A percentile compares a stretch with the other conserved stretches of the same genome.
phyloP scores from a whole-genome alignment of 2,797 vertebrate genomes.

The Thamnophis elegans region DNA sequence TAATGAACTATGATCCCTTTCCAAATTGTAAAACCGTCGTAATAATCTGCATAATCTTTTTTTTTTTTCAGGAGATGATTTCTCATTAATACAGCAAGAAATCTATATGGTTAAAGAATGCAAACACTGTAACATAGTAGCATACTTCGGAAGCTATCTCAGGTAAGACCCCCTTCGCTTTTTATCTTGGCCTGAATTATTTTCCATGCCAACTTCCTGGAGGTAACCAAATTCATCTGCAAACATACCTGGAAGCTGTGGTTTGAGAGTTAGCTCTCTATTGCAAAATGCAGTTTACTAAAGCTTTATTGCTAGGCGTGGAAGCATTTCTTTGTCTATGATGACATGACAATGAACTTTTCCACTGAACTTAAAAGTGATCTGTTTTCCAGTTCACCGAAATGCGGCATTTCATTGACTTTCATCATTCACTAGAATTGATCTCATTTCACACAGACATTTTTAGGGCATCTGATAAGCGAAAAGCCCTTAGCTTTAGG shows the following conservation, averaged over 20 bases:
- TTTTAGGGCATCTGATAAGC: rapidly evolving
- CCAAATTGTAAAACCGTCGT: neutral
- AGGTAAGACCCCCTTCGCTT: conserved; percentile 78
- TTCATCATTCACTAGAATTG: neutral
- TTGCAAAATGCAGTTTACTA: neutral
- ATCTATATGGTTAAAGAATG: conserved; percentile 99
- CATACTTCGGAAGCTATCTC: conserved; percentile 99
- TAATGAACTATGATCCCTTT: neutral
- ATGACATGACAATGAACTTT: neutral
- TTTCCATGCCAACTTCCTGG: neutral
- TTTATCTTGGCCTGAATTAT: neutral
- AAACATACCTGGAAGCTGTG: neutral
- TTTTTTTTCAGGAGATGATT: conserved; percentile 91
- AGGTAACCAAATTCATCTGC: neutral
- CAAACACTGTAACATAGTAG: conserved; percentile 96
- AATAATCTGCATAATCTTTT: conserved; percentile 41
- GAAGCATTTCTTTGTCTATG: neutral
- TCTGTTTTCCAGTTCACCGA: conserved; percentile 32
- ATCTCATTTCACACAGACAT: neutral
- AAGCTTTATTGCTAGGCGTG: neutral
- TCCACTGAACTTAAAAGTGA: neutral
- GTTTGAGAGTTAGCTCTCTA: conserved; percentile 6
- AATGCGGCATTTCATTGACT: neutral
- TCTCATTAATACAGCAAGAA: conserved; percentile 98
- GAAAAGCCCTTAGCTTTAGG: neutral